Conservation (phyloP, 2,113 vertebrate species). For the Lepidothrix coronata region DNA sequence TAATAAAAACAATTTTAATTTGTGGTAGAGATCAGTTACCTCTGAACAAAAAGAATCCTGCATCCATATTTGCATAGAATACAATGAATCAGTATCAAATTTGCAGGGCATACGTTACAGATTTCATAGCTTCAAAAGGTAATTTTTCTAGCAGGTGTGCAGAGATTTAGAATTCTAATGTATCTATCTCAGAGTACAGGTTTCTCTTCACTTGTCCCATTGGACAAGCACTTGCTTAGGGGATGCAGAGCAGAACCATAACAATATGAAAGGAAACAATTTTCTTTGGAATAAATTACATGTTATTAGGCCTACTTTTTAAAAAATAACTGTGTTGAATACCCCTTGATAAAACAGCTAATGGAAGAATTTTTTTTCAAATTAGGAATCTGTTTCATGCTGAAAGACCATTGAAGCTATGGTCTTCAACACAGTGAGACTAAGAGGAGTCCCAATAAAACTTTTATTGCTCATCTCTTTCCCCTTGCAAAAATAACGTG, state of each 20-base stretch:
- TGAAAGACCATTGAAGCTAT: not conserved
- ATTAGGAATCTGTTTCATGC: not conserved
- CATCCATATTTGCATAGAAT: not conserved
- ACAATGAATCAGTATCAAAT: not conserved
- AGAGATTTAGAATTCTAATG: not conserved
- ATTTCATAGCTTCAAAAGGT: not conserved
- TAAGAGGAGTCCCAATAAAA: not conserved
- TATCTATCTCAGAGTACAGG: not conserved
- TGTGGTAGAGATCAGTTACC: not conserved
- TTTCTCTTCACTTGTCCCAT: not conserved
- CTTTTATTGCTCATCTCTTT: not conserved
- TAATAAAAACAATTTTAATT: constrained; percentile 55
- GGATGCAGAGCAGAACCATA: not conserved
- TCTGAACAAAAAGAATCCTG: constrained; percentile 5
- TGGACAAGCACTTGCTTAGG: not conserved
- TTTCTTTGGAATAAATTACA: not conserved
- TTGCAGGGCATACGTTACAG: not conserved
- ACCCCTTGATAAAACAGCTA: not conserved
- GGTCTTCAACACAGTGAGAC: not conserved
- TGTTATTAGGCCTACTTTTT: not conserved
- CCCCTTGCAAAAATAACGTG: not conserved
- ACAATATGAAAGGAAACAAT: not conserved
- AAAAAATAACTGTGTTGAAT: not conserved
- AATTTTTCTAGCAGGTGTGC: not conserved
- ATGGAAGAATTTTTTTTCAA: not conserved